phyloP scores from a whole-genome alignment of 2,888 invertebrate genomes.

The Venusia cambrica region DNA sequence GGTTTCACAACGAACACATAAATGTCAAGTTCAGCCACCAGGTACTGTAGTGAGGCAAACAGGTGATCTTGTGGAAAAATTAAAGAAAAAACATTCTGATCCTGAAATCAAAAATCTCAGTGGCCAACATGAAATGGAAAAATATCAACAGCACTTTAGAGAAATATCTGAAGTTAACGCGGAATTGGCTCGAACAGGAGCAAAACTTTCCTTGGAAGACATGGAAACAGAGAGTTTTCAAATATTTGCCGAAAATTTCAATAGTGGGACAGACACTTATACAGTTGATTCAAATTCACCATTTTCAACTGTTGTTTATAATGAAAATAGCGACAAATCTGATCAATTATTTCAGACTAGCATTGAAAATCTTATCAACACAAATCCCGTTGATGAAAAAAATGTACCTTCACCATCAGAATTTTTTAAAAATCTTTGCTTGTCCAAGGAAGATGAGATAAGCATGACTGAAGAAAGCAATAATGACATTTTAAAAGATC shows the following conservation, averaged over 20 bases:
- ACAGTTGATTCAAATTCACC: constrained; percentile 7
- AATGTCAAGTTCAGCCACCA: constrained; percentile 85
- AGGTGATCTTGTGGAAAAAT: constrained; percentile 72
- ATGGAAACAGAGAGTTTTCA: constrained; percentile 70
- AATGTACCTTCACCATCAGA: constrained; percentile 84
- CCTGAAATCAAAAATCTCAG: constrained; percentile 22
- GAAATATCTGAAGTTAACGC: constrained; percentile 67
- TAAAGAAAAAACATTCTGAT: constrained; percentile 60
- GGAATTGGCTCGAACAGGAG: constrained; percentile 67
- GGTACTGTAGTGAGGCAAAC: constrained; percentile 77
- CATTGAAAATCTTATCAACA: constrained; percentile 55
- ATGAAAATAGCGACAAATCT: constrained; percentile 21
- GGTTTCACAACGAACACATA: constrained; percentile 92
- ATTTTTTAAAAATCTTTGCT: constrained; percentile 83
- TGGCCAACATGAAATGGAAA: constrained; percentile 4
- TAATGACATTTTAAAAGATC: constrained; percentile 41
- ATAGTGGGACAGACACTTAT: constrained; percentile 35
- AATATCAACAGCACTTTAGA: constrained; percentile 31
- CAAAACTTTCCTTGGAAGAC: constrained; percentile 70
- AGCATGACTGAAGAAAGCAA: constrained; percentile 32
- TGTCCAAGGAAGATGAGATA: constrained; percentile 72
- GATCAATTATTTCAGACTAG: constrained; percentile 63
- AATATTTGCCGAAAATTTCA: constrained; percentile 52
- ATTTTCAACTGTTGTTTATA: not conserved
- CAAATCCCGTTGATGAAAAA: constrained; percentile 60